Percentiles rank a stretch among this genome's conserved stretches.
Conservation (phyloP, 2,113 vertebrate genomes). For the Mus pahari region DNA sequence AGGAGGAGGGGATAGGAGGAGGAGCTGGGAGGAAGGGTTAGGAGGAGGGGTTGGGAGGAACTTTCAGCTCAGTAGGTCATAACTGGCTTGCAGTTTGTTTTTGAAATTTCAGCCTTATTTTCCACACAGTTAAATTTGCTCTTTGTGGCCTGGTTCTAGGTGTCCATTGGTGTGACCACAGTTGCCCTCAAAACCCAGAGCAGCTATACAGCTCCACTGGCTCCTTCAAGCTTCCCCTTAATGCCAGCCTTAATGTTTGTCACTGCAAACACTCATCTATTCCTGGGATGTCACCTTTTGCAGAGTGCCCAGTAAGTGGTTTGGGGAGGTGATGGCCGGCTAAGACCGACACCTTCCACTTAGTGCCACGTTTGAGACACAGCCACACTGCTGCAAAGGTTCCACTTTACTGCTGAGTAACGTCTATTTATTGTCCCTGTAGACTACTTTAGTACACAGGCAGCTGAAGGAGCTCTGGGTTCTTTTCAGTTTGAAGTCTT, state of each 20-base stretch:
- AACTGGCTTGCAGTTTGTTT: not conserved
- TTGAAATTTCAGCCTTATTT: not conserved
- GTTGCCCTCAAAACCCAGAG: not conserved
- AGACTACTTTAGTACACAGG: not conserved
- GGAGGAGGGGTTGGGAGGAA: not conserved
- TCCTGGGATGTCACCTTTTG: not conserved
- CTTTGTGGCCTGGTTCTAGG: not conserved
- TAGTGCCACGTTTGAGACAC: not conserved
- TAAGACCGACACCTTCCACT: not conserved
- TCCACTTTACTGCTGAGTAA: not conserved
- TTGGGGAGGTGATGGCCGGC: not conserved
- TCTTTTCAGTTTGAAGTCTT: not conserved
- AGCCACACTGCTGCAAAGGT: rapidly evolving
- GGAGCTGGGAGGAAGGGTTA: not conserved
- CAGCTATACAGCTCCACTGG: rapidly evolving
- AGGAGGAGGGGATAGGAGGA: not conserved
- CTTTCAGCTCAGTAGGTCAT: not conserved
- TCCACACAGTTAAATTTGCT: not conserved
- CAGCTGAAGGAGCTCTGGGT: not conserved
- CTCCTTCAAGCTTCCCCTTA: not conserved
- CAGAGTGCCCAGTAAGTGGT: not conserved
- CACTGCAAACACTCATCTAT: not conserved
- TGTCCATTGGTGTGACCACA: rapidly evolving
- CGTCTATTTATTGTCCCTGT: not conserved
- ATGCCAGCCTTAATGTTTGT: not conserved